Percentiles rank a stretch among this genome's conserved stretches.
Evolutionary conservation across 92 coral and sea anemone genomes (phyloP).

Genomic region (Micromussa lordhowensis): DNA sequence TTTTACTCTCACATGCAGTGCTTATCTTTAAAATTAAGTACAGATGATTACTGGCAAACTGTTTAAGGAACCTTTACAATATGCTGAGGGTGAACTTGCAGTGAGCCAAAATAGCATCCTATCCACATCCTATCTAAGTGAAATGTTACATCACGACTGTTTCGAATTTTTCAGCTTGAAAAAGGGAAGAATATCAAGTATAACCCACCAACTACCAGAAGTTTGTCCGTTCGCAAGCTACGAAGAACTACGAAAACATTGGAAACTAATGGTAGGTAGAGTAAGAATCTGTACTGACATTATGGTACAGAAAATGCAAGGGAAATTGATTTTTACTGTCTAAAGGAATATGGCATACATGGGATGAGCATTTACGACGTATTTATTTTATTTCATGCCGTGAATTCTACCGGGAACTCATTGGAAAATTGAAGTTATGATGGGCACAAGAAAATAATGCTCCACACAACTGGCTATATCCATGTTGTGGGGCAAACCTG

Average conservation of each 20-base stretch:
- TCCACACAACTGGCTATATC: neutral
- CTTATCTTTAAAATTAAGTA: too few relatives aligned
- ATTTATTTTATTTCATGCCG: too few relatives aligned
- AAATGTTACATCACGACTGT: neutral
- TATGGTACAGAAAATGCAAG: neutral
- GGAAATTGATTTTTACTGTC: neutral
- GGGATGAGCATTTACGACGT: neutral
- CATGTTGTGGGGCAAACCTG: neutral
- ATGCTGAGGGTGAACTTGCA: too few relatives aligned
- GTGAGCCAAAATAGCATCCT: too few relatives aligned
- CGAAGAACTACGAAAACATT: constrained; percentile 87
- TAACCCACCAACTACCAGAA: constrained; percentile 70
- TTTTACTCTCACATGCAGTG: too few relatives aligned
- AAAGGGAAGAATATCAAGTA: constrained; percentile 80
- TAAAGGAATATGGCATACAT: neutral
- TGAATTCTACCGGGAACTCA: neutral
- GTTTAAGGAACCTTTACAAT: too few relatives aligned
- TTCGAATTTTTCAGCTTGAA: constrained; percentile 71
- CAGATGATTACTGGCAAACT: too few relatives aligned
- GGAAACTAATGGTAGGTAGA: constrained; percentile 91
- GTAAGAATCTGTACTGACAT: neutral
- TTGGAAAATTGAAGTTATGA: too few relatives aligned
- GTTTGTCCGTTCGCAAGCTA: constrained; percentile 71
- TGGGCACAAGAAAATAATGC: too few relatives aligned
- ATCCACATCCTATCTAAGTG: too few relatives aligned